phyloP scores from a whole-genome alignment of 1,140 invertebrate species.

The Daktulosphaira vitifoliae region DNA sequence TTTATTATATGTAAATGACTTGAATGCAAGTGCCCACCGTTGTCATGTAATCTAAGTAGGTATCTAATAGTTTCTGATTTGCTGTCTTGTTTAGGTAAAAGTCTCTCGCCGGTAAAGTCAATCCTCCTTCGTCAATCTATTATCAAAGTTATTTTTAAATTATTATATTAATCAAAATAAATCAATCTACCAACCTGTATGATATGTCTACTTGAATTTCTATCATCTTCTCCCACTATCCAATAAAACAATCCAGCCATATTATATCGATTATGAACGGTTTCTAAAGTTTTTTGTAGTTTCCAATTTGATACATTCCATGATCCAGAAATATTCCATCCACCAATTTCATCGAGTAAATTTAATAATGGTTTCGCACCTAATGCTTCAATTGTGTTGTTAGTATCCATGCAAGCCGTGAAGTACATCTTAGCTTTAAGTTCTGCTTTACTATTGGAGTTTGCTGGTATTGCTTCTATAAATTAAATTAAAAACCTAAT shows the following conservation, averaged over 20 bases:
- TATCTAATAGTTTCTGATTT: slow-evolving; percentile 65
- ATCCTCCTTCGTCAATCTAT: slow-evolving; percentile 84
- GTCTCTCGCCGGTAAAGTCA: slow-evolving; percentile 79
- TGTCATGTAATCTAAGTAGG: slow-evolving; percentile 88
- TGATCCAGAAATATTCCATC: slow-evolving; percentile 57
- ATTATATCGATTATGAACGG: slow-evolving; percentile 76
- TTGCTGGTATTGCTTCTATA: slow-evolving; percentile 50
- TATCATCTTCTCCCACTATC: slow-evolving; percentile 86
- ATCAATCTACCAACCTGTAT: slow-evolving; percentile 55
- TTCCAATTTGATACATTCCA: slow-evolving; percentile 60
- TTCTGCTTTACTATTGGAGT: slow-evolving; percentile 69
- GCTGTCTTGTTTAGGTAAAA: slow-evolving; percentile 83
- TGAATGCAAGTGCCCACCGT: slow-evolving; percentile 48
- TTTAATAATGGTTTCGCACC: slow-evolving; percentile 71
- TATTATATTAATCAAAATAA: background rate
- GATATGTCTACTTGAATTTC: slow-evolving; percentile 78
- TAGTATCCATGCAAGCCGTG: slow-evolving; percentile 83
- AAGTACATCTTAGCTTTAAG: slow-evolving; percentile 85
- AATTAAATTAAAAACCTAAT: background rate
- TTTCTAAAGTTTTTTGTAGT: slow-evolving; percentile 66
- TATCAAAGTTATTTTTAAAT: slow-evolving; percentile 39
- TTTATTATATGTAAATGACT: no score
- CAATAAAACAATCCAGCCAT: slow-evolving; percentile 83
- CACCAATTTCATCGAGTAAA: slow-evolving; percentile 61
- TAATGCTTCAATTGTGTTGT: slow-evolving; percentile 78